Evolutionary conservation across 2,888 invertebrate species (phyloP).

Genomic region (Tupiocoris notatus): DNA sequence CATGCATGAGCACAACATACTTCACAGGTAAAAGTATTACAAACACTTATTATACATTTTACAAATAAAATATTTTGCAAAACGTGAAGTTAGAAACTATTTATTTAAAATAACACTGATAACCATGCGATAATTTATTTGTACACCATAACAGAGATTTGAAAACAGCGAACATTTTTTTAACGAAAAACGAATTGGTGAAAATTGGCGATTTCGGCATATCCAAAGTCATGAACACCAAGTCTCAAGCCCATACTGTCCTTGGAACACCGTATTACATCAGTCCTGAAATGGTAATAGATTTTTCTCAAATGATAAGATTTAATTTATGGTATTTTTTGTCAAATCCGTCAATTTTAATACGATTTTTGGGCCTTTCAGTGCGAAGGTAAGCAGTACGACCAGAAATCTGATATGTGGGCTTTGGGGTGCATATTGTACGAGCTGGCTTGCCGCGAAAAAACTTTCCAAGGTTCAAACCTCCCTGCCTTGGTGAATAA

Average conservation of each 20-base stretch:
- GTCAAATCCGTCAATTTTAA: constrained; percentile 7
- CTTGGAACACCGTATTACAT: constrained; percentile 73
- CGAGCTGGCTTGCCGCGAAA: constrained; percentile 69
- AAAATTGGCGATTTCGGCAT: constrained; percentile 77
- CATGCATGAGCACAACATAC: constrained; percentile 68
- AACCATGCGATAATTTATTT: no score
- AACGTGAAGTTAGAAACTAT: no score
- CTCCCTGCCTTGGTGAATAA: constrained; percentile 70
- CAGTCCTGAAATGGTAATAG: constrained; percentile 68
- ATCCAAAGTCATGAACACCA: constrained; percentile 69
- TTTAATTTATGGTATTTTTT: constrained; percentile 31
- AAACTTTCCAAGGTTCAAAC: constrained; percentile 71
- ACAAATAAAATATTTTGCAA: no score
- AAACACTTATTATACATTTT: no score
- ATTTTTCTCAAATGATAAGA: background rate
- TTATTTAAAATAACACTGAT: no score
- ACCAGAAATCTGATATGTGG: constrained; percentile 77
- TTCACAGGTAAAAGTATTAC: constrained; percentile 59
- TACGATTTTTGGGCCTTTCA: no score
- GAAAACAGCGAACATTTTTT: constrained; percentile 72
- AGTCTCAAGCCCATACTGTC: constrained; percentile 66
- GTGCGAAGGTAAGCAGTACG: constrained; percentile 74
- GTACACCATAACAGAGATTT: constrained; percentile 69
- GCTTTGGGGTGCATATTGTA: constrained; percentile 74
- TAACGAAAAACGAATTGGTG: constrained; percentile 65